Conservation (phyloP, 2,113 vertebrate genomes). For the Odontesthes bonariensis region DNA sequence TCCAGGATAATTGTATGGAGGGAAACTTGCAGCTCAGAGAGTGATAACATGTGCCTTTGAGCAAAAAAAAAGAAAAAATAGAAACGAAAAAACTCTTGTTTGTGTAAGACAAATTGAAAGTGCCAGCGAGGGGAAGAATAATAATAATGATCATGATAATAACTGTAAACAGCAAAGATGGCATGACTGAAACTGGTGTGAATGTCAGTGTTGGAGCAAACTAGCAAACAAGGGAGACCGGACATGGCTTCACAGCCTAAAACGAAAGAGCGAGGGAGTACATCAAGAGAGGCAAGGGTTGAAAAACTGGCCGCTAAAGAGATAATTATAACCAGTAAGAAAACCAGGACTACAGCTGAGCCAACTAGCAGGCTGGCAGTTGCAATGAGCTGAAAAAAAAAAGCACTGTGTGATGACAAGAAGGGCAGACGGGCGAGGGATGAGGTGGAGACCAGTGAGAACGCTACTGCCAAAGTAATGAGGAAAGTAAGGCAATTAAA, state of each 20-base stretch:
- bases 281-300: conserved; percentile 24
- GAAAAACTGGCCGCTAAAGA: conserved; percentile 48
- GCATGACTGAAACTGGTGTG: conserved; percentile 26
- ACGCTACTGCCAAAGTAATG: conserved; percentile 41
- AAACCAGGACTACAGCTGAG: conserved; percentile 35
- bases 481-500: conserved; percentile 57
- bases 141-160: too few relatives aligned
- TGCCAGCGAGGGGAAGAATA: conserved; percentile 16
- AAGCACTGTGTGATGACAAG: conserved; percentile 32
- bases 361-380: conserved; percentile 35
- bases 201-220: conserved; percentile 34
- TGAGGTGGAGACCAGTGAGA: conserved; percentile 29
- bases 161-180: conserved; percentile 27
- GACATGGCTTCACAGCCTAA: conserved; percentile 36
- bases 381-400: conserved; percentile 35
- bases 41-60: conserved; percentile 8
- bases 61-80: conserved; percentile 16
- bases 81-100: not conserved
- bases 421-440: conserved; percentile 28
- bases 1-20: not conserved
- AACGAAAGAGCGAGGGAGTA: conserved; percentile 44
- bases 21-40: conserved; percentile 21
- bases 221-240: conserved; percentile 42
- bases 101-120: conserved; percentile 29
- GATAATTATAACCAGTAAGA: conserved; percentile 61